phyloP scores from a whole-genome alignment of 2,888 invertebrate genomes.

The Mesochorus sp. region DNA sequence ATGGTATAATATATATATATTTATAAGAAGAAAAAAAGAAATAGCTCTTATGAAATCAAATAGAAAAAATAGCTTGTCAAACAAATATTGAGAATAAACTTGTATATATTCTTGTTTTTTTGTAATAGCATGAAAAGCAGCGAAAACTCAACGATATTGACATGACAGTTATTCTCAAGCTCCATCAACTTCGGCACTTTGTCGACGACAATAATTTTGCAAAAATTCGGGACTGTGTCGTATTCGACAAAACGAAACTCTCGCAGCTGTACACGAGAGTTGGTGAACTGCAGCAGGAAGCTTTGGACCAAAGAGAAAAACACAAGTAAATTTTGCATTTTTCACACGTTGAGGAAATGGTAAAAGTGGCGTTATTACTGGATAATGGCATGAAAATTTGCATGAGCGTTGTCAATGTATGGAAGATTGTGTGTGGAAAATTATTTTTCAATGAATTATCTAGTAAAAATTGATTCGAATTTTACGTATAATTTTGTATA shows the following conservation, averaged over 20 bases:
- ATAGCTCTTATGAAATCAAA: too few species aligned
- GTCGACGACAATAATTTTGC: constrained; percentile 82
- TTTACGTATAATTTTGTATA: too few species aligned
- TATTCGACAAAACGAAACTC: constrained; percentile 86
- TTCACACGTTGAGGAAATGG: neutral
- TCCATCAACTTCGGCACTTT: constrained; percentile 87
- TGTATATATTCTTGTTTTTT: too few species aligned
- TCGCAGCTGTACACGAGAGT: constrained; percentile 85
- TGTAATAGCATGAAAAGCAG: constrained; percentile 90
- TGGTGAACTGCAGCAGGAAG: constrained; percentile 86
- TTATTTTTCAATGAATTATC: too few species aligned
- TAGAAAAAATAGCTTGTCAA: too few species aligned
- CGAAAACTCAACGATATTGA: constrained; percentile 90
- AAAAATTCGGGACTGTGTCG: constrained; percentile 82
- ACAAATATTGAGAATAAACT: too few species aligned
- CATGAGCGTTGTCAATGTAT: too few species aligned
- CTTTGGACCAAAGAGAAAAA: constrained; percentile 84
- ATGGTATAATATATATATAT: constrained; percentile 83
- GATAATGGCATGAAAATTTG: too few species aligned
- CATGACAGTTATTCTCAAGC: constrained; percentile 86
- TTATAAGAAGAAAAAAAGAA: neutral
- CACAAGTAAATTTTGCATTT: constrained; percentile 83
- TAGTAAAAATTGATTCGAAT: too few species aligned
- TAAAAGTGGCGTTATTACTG: too few species aligned
- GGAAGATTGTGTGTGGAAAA: too few species aligned